Evolutionary conservation across 2,113 vertebrate species (phyloP), one percentile per base, ranked within the genome.

Genomic region (Polypterus bichir): DNA sequence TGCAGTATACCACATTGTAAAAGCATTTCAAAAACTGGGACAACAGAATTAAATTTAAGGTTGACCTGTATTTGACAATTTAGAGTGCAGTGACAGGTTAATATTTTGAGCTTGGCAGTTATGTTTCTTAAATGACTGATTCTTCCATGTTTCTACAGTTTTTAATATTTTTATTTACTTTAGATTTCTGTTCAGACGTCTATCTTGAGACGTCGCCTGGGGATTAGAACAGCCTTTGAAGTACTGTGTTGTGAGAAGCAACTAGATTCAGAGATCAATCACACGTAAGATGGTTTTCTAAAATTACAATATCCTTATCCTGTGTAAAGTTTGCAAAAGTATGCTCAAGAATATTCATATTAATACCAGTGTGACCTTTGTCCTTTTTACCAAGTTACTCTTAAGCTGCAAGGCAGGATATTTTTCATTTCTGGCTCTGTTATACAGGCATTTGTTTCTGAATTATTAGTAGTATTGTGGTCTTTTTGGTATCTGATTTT

Each of bases 161-260:
- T 46, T 11, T 8, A 58, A 44, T 59, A 3, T 46, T 49, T 49
- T 49, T 46, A 46, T 63, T 48, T 44, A 61, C 47, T 62, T 49
- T 70, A 99, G 96, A 89, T 96, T 76, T 96, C 96, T 0, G 80
- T 97, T 9, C 92, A 97, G 74, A 87, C 93, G 0, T 97, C 93
- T 0, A 85, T 99, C 70, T 79, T 93, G 53, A 85, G 96, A 73
- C 86, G 94, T 46, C 77, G 91, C 4, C 73, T 98, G 64, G 96
- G 93, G 9, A 91, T 90, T 69, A 78, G 92, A 51, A 93, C 92
- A 4, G 95, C 96, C 0, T 99, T 91, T 59, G 87, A 92, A 71
- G 89, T 98, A 57, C 87, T 99, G 9, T 83, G 79, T 64, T 86
- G 77, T 54, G 44, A 65, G 8, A 61, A 66, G 9, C 57, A 64